Evolutionary conservation across 2,113 vertebrate genomes (phyloP).

Genomic region (Australoheros scitulus): DNA sequence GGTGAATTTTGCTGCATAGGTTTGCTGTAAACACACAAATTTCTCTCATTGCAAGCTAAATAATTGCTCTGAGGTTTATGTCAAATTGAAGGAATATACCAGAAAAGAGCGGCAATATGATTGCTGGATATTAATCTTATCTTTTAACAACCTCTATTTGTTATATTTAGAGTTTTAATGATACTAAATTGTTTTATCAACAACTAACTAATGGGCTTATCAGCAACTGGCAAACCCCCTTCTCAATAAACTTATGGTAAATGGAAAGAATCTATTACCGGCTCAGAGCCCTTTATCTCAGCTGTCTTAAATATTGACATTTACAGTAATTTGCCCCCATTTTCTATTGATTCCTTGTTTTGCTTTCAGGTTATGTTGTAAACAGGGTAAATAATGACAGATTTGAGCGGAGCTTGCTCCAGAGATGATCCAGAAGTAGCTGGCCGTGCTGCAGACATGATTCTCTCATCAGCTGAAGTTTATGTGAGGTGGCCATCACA

Average conservation of each 20-base stretch:
- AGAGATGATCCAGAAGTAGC: slow-evolving; percentile 36
- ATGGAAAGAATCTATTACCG: slow-evolving; percentile 71
- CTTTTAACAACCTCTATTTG: slow-evolving; percentile 44
- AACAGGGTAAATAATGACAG: slow-evolving; percentile 75
- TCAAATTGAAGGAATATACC: background rate
- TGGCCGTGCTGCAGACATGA: slow-evolving; percentile 1
- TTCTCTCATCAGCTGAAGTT: slow-evolving; percentile 39
- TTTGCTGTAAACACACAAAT: background rate
- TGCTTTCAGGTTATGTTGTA: slow-evolving; percentile 67
- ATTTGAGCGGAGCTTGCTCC: slow-evolving; percentile 49
- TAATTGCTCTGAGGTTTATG: background rate
- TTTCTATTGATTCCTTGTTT: slow-evolving; percentile 78
- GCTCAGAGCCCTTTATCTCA: slow-evolving; percentile 72
- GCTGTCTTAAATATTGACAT: slow-evolving; percentile 78
- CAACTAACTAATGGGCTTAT: slow-evolving; percentile 68
- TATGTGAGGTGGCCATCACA: background rate
- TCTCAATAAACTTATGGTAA: slow-evolving; percentile 68
- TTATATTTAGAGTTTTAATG: slow-evolving; percentile 60
- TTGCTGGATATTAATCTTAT: slow-evolving; percentile 32
- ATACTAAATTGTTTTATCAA: slow-evolving; percentile 70
- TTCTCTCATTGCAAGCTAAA: background rate
- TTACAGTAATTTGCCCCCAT: slow-evolving; percentile 77
- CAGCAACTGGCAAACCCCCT: slow-evolving; percentile 57
- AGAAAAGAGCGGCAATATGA: slow-evolving; percentile 5
- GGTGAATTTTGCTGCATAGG: background rate